phyloP scores from a whole-genome alignment of 1,140 invertebrate species.

The Diorhabda carinulata region DNA sequence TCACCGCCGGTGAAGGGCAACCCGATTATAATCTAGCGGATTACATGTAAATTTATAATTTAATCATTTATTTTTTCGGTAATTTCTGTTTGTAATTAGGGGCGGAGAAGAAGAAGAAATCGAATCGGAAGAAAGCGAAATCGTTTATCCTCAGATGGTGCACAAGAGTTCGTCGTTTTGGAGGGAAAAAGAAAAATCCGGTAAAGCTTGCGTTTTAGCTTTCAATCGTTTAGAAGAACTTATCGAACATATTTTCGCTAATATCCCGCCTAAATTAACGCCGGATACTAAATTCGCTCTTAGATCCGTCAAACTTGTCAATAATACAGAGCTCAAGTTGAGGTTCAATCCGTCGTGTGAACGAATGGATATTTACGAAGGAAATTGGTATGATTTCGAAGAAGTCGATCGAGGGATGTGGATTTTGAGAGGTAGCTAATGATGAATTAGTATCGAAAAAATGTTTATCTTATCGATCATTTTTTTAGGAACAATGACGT shows the following conservation, averaged over 20 bases:
- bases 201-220: slow-evolving; percentile 39
- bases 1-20: neutral
- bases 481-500: slow-evolving; percentile 31
- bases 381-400: slow-evolving; percentile 42
- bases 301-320: slow-evolving; percentile 31
- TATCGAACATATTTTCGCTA: slow-evolving; percentile 36
- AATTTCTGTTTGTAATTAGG: neutral
- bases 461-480: neutral
- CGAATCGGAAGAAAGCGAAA: slow-evolving; percentile 18
- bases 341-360: slow-evolving; percentile 33
- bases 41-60: neutral
- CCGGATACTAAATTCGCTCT: slow-evolving; percentile 32
- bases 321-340: slow-evolving; percentile 32
- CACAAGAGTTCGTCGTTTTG: slow-evolving; percentile 30
- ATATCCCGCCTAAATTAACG: slow-evolving; percentile 35
- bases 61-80: neutral
- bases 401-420: slow-evolving; percentile 40
- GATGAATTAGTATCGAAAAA: neutral
- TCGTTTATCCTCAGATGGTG: slow-evolving; percentile 13
- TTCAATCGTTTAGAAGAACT: slow-evolving; percentile 38
- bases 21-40: neutral
- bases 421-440: slow-evolving; percentile 38
- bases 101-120: slow-evolving; percentile 9
- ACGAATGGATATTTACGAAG: slow-evolving; percentile 28
- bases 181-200: slow-evolving; percentile 30